Percentiles rank a stretch among this genome's conserved stretches.
phyloP scores from a whole-genome alignment of 2,888 invertebrate genomes.

The Agriopis aurantiaria region DNA sequence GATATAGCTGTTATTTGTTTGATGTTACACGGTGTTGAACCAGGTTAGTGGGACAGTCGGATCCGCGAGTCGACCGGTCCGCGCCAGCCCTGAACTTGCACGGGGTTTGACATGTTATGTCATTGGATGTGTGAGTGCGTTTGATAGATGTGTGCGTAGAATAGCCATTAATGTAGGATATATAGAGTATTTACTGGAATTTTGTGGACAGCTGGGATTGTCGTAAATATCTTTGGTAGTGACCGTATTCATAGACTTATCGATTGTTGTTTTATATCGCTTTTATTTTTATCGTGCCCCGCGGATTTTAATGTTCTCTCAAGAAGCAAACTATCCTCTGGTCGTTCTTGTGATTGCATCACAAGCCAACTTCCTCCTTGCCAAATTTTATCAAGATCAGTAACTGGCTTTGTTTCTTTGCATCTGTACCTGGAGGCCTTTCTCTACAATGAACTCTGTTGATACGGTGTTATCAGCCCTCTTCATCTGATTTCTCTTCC shows the following conservation, averaged over 20 bases:
- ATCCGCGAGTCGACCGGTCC: constrained; percentile 63
- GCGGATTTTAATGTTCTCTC: neutral
- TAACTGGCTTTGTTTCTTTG: no score
- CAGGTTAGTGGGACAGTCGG: constrained; percentile 66
- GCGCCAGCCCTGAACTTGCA: constrained; percentile 78
- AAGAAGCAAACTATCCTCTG: no score
- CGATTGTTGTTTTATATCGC: neutral
- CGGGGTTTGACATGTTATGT: constrained; percentile 60
- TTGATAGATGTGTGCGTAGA: constrained; percentile 34
- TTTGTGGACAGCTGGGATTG: constrained; percentile 26
- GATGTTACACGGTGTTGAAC: constrained; percentile 14
- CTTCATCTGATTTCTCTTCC: constrained; percentile 7
- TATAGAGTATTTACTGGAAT: constrained; percentile 29
- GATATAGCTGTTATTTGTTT: constrained; percentile 18
- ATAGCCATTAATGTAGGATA: constrained; percentile 18
- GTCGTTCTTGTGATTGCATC: no score
- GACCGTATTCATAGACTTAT: neutral
- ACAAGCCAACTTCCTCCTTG: no score
- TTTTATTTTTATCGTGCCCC: no score
- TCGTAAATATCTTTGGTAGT: constrained; percentile 1
- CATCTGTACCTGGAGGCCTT: no score
- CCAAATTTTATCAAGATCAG: no score
- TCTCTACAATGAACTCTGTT: constrained; percentile 5
- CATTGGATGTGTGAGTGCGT: constrained; percentile 48
- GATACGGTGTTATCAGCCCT: neutral